These are phyloP conservation scores for Paraescarpia echinospica DNA, from an alignment of 1,140 invertebrate species.

Conservation along the genomic window DNA sequence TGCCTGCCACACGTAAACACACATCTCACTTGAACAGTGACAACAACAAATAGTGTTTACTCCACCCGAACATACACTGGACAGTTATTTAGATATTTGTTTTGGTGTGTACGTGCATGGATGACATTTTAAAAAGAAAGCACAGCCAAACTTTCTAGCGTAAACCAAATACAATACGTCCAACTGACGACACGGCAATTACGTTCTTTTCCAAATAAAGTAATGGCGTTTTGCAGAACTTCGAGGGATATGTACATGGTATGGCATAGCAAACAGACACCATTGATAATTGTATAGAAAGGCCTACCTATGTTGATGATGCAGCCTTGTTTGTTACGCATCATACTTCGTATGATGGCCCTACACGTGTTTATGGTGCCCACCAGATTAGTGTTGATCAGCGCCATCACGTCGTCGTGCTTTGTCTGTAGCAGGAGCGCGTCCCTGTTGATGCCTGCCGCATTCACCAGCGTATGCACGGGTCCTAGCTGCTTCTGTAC, in stretches of 20 bases:
- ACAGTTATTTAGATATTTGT: no score
- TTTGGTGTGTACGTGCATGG: no score
- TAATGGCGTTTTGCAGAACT: no score
- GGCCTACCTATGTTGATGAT: constrained; percentile 29
- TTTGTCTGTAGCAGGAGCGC: constrained; percentile 20
- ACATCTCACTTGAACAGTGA: neutral
- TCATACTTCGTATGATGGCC: constrained; percentile 24
- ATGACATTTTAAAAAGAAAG: no score
- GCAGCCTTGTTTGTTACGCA: constrained; percentile 20
- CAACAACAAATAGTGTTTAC: neutral
- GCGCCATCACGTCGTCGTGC: constrained; percentile 16
- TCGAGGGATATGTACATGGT: no score
- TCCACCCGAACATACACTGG: no score
- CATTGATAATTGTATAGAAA: no score
- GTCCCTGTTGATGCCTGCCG: constrained; percentile 25
- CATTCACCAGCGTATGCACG: constrained; percentile 24
- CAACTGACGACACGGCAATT: no score
- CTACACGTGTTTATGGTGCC: constrained; percentile 19
- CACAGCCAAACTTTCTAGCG: no score
- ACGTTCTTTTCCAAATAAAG: no score
- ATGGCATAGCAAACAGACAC: no score
- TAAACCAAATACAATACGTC: no score
- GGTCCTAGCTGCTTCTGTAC: constrained; percentile 22
- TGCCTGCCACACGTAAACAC: constrained; percentile 10
- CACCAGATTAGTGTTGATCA: constrained; percentile 27